Percentiles rank a stretch among this genome's conserved stretches.
Evolutionary conservation across 2,888 invertebrate species (phyloP).

Genomic region (Drosophila lacicola): DNA sequence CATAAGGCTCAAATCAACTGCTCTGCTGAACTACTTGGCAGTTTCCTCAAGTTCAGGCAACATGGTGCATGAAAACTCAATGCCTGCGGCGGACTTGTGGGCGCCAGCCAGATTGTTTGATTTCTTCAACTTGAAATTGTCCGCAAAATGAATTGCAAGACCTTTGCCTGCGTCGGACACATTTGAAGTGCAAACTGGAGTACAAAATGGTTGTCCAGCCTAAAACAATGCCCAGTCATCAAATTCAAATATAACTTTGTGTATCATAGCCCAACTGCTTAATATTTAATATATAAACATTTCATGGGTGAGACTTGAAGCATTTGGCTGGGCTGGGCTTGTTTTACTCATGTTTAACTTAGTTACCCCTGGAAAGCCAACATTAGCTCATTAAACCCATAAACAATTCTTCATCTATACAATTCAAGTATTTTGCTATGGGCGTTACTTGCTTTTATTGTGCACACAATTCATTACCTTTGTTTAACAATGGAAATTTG

Average conservation of each 20-base stretch:
- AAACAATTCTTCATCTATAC: slow-evolving; percentile 10
- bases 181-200: slow-evolving; percentile 28
- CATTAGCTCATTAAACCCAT: slow-evolving; percentile 1
- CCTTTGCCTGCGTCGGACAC: slow-evolving; percentile 32
- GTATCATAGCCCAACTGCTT: not conserved
- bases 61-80: not conserved
- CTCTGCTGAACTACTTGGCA: not conserved
- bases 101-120: not conserved
- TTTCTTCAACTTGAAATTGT: not conserved
- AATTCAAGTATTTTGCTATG: not conserved
- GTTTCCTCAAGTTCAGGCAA: not conserved
- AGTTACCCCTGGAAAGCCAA: not conserved
- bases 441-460: not conserved
- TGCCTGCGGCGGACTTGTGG: slow-evolving; percentile 17
- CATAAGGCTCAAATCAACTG: not conserved
- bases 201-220: slow-evolving; percentile 2
- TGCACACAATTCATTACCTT: slow-evolving; percentile 37
- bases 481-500: slow-evolving; percentile 29
- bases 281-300: slow-evolving; percentile 3
- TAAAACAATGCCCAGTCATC: slow-evolving; percentile 33
- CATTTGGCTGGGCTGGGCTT: not conserved
- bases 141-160: not conserved
- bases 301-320: slow-evolving; percentile 3
- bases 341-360: not conserved
- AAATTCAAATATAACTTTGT: slow-evolving; percentile 37